Evolutionary conservation across 2,797 vertebrate species (phyloP).

Genomic region (Schizopygopsis malacanthus): DNA sequence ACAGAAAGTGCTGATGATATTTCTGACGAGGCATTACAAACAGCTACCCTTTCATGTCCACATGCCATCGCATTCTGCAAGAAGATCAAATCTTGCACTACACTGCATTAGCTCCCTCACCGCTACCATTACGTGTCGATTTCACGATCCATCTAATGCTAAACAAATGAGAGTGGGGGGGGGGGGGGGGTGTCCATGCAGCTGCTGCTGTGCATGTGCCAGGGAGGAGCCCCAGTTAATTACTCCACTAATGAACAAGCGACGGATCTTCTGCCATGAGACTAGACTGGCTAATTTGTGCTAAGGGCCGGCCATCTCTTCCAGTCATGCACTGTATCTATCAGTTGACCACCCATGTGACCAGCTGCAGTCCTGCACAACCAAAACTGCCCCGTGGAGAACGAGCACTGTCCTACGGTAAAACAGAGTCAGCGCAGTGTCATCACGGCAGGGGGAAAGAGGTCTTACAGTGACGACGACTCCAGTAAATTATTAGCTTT

Average conservation of each 20-base stretch:
- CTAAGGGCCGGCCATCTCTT: slow-evolving; percentile 23
- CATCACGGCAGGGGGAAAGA: slow-evolving; percentile 15
- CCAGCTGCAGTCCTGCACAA: slow-evolving; percentile 1
- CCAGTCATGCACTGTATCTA: slow-evolving; percentile 28
- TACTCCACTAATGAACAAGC: slow-evolving; percentile 60
- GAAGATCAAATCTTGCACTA: neutral
- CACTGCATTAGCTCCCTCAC: neutral
- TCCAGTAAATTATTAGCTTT: slow-evolving; percentile 23
- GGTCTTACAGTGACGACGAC: neutral
- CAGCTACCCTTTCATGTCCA: neutral
- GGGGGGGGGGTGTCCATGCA: slow-evolving; percentile 28
- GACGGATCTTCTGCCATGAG: slow-evolving; percentile 48
- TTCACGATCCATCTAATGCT: slow-evolving; percentile 44
- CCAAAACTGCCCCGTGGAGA: neutral
- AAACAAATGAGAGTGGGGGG: slow-evolving; percentile 44
- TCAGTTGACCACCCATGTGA: slow-evolving; percentile 13
- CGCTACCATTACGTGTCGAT: neutral
- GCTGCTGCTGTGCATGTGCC: slow-evolving; percentile 54
- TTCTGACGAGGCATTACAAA: slow-evolving; percentile 15
- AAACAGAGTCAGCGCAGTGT: slow-evolving; percentile 17
- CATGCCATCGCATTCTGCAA: neutral
- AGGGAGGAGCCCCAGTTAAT: slow-evolving; percentile 57
- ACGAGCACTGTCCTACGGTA: neutral
- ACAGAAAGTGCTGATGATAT: neutral
- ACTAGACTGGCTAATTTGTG: slow-evolving; percentile 43